Percentiles rank a stretch among this genome's conserved stretches.
phyloP scores from a whole-genome alignment of 1,140 invertebrate species.

The Agraylea sexmaculata region DNA sequence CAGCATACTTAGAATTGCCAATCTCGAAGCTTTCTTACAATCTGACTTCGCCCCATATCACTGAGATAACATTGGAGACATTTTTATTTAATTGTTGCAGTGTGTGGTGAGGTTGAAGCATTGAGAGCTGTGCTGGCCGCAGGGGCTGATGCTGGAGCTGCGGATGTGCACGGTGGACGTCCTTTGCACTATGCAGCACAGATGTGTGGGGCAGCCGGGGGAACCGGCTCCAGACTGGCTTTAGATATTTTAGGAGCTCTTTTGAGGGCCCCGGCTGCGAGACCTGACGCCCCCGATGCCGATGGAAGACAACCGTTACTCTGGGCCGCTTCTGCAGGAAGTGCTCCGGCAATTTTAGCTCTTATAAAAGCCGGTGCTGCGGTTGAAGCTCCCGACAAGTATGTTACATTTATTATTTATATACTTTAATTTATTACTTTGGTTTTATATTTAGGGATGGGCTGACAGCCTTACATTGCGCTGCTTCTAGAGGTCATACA shows the following conservation, averaged over 20 bases:
- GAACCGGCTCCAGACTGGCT: slow-evolving; percentile 55
- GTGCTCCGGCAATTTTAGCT: slow-evolving; percentile 76
- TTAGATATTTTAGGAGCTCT: slow-evolving; percentile 76
- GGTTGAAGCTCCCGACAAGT: slow-evolving; percentile 67
- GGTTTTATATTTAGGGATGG: slow-evolving; percentile 48
- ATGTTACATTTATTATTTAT: slow-evolving; percentile 11
- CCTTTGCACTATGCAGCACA: slow-evolving; percentile 96
- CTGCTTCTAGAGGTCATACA: slow-evolving; percentile 86
- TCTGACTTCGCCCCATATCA: too few species aligned
- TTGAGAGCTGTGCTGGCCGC: slow-evolving; percentile 72
- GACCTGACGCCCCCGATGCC: slow-evolving; percentile 75
- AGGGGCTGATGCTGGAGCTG: slow-evolving; percentile 70
- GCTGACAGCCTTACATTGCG: slow-evolving; percentile 86
- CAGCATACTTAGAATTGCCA: too few species aligned
- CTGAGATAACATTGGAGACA: too few species aligned
- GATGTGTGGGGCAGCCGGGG: slow-evolving; percentile 73
- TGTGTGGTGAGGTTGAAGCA: slow-evolving; percentile 81
- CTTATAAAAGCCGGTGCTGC: slow-evolving; percentile 75
- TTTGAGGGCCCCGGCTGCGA: slow-evolving; percentile 59
- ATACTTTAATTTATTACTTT: slow-evolving; percentile 1
- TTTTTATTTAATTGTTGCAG: slow-evolving; percentile 45
- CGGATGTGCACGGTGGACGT: slow-evolving; percentile 88
- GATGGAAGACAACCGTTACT: slow-evolving; percentile 87
- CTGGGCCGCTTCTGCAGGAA: slow-evolving; percentile 95
- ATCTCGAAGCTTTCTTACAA: too few species aligned